Evolutionary conservation across 2,888 invertebrate species (phyloP).

Genomic region (Zele albiditarsus): DNA sequence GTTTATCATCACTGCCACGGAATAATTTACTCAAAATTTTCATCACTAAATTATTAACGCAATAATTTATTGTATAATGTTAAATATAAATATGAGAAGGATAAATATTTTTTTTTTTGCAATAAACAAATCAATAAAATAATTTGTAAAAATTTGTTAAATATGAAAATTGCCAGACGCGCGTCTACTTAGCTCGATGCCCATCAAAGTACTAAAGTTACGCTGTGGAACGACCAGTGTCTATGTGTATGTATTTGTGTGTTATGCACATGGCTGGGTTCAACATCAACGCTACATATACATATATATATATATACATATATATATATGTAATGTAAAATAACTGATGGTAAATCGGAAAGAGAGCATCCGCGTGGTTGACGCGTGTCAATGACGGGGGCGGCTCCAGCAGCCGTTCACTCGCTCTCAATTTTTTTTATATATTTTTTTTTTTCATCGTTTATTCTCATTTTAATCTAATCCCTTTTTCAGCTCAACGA

Average conservation of each 20-base stretch:
- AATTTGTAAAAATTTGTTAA: not conserved
- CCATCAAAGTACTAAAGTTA: slow-evolving; percentile 54
- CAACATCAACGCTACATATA: slow-evolving; percentile 3
- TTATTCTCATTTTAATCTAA: not conserved
- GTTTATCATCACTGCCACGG: slow-evolving; percentile 47
- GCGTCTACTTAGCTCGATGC: slow-evolving; percentile 52
- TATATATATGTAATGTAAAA: slow-evolving; percentile 23
- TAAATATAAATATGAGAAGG: not conserved
- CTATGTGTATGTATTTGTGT: not conserved
- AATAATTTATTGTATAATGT: not conserved
- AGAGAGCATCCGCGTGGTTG: slow-evolving; percentile 31
- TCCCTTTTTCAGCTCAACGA: not conserved
- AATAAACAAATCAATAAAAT: too few species aligned
- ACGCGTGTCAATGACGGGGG: slow-evolving; percentile 48
- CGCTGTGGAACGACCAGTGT: slow-evolving; percentile 47
- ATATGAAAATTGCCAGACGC: not conserved
- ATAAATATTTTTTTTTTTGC: too few species aligned
- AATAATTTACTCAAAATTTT: slow-evolving; percentile 58
- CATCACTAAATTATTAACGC: slow-evolving; percentile 44
- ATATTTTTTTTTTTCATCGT: slow-evolving; percentile 10
- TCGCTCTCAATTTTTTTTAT: slow-evolving; percentile 4
- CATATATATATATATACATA: slow-evolving; percentile 14
- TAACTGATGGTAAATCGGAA: slow-evolving; percentile 28
- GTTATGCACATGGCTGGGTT: slow-evolving; percentile 45
- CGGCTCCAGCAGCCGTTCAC: slow-evolving; percentile 49